phyloP scores from a whole-genome alignment of 2,797 vertebrate species.

The Myotis vivesi region DNA sequence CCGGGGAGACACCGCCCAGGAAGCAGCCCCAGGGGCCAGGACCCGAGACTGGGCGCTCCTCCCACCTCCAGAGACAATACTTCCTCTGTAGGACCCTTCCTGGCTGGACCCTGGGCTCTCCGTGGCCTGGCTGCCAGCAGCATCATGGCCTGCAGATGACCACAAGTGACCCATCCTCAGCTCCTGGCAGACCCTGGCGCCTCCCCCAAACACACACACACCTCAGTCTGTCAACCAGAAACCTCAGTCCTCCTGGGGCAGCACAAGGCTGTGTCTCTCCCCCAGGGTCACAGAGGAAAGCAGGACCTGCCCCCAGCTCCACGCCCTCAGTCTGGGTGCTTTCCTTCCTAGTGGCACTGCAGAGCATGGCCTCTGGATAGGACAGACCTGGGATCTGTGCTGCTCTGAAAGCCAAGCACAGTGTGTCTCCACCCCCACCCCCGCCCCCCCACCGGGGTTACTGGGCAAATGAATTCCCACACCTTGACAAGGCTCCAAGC shows the following conservation, averaged over 20 bases:
- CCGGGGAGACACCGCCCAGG: slow-evolving; percentile 39
- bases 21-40: neutral
- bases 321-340: neutral
- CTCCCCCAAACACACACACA: neutral
- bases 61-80: neutral
- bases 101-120: neutral
- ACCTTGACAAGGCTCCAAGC: neutral
- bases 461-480: neutral
- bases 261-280: neutral
- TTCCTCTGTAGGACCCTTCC: slow-evolving; percentile 37
- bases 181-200: neutral
- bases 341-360: neutral
- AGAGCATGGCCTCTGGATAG: fast-evolving
- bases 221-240: neutral
- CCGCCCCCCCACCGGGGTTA: fast-evolving
- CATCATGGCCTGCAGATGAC: neutral
- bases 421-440: too few relatives aligned
- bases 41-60: neutral
- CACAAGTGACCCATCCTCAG: neutral
- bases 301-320: too few relatives aligned
- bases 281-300: neutral
- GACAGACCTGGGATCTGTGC: neutral
- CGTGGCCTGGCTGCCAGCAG: neutral
- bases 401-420: fast-evolving
- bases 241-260: neutral